Conservation (phyloP, 2,888 invertebrate species). For the Calameuta idolon region DNA sequence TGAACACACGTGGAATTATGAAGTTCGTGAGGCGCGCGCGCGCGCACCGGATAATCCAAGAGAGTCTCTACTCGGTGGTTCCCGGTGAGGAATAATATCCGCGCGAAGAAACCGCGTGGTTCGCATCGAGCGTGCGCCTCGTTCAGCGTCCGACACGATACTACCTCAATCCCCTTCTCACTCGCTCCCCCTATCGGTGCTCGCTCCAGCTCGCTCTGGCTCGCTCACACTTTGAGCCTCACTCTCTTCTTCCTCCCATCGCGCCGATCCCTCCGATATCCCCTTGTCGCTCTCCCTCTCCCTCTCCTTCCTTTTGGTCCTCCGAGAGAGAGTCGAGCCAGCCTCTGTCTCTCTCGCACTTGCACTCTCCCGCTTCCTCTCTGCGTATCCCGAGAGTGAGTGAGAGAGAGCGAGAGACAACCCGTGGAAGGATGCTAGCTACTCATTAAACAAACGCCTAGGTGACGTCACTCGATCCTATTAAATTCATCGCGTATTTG, state of each 20-base stretch:
- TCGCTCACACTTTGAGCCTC: constrained; percentile 51
- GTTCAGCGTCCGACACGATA: constrained; percentile 66
- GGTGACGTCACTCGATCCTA: constrained; percentile 38
- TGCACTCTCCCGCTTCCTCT: constrained; percentile 1
- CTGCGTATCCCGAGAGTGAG: neutral
- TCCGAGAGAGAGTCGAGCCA: constrained; percentile 21
- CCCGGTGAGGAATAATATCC: constrained; percentile 23
- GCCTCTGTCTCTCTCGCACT: constrained; percentile 22
- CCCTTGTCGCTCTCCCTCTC: constrained; percentile 26
- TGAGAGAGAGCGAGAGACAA: neutral
- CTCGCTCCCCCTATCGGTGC: constrained; percentile 41
- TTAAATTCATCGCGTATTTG: constrained; percentile 13
- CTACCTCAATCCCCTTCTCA: constrained; percentile 55
- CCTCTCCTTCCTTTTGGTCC: constrained; percentile 30
- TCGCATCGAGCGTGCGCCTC: constrained; percentile 64
- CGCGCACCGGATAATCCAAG: neutral
- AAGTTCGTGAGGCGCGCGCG: neutral
- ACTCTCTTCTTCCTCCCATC: constrained; percentile 42
- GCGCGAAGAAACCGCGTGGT: constrained; percentile 56
- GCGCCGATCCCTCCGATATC: constrained; percentile 14
- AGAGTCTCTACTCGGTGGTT: neutral
- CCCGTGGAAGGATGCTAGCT: constrained; percentile 29
- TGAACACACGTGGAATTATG: neutral
- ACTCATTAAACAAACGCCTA: constrained; percentile 38
- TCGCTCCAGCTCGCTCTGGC: constrained; percentile 29